A percentile compares a stretch with the other conserved stretches of the same genome.
phyloP scores from a whole-genome alignment of 2,888 invertebrate genomes.

The Acleris cristana region DNA sequence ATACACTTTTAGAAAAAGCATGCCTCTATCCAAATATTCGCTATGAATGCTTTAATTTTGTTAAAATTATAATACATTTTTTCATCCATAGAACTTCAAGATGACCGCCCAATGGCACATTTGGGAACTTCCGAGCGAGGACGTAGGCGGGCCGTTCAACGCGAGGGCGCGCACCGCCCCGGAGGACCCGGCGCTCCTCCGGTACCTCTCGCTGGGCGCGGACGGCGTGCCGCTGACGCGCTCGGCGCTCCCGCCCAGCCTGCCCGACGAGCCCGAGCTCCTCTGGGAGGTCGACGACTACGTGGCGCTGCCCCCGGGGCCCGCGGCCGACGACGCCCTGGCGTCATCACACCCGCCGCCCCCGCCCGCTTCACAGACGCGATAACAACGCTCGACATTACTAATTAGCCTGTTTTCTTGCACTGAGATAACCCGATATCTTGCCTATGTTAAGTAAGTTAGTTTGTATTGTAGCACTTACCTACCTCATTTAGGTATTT shows the following conservation, averaged over 20 bases:
- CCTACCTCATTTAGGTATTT: conserved; percentile 27
- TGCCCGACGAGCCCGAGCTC: conserved; percentile 79
- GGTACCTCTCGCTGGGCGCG: conserved; percentile 85
- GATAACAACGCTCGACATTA: conserved; percentile 12
- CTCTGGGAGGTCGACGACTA: conserved; percentile 89
- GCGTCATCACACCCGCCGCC: conserved; percentile 22
- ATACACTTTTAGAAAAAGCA: too few species aligned
- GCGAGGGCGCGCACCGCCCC: conserved; percentile 78
- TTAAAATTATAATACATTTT: too few species aligned
- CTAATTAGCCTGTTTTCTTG: conserved; percentile 32
- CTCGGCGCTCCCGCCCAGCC: conserved; percentile 77
- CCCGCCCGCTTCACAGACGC: conserved; percentile 4
- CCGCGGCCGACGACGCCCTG: conserved; percentile 23
- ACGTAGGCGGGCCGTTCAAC: conserved; percentile 86
- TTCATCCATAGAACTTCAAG: conserved; percentile 79
- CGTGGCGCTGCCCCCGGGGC: conserved; percentile 78
- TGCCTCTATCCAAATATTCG: too few species aligned
- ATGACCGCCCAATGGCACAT: conserved; percentile 82
- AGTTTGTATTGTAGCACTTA: conserved; percentile 16
- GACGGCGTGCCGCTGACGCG: conserved; percentile 85
- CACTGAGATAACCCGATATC: conserved; percentile 31
- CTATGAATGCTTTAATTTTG: too few species aligned
- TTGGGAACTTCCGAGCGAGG: conserved; percentile 79
- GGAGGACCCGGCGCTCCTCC: conserved; percentile 79
- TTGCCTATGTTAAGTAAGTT: conserved; percentile 33